These are phyloP conservation scores for Athripsodes cinereus DNA, from an alignment of 2,888 invertebrate genomes.

Conservation along the genomic window DNA sequence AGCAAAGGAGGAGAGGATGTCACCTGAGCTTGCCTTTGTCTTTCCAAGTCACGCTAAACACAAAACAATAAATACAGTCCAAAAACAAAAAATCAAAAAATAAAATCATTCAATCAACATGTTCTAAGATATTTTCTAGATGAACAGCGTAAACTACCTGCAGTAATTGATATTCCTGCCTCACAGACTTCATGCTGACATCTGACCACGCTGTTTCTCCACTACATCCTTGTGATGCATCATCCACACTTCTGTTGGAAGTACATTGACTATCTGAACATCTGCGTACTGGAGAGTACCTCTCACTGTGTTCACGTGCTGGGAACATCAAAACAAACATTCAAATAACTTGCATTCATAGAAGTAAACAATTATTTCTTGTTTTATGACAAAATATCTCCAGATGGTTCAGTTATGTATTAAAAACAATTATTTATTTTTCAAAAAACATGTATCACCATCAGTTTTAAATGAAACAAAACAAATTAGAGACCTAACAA, in stretches of 20 bases:
- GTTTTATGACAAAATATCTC: too few species aligned
- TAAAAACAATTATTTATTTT: too few species aligned
- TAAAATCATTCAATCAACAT: not conserved
- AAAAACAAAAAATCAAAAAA: not conserved
- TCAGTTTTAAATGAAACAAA: too few species aligned
- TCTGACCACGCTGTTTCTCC: constrained; percentile 44
- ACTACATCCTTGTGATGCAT: constrained; percentile 28
- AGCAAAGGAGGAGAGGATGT: constrained; percentile 40
- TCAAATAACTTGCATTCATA: too few species aligned
- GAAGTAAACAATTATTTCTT: too few species aligned
- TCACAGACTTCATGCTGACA: constrained; percentile 53
- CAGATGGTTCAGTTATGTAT: too few species aligned
- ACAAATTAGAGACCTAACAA: too few species aligned
- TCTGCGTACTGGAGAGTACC: constrained; percentile 86
- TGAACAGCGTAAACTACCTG: too few species aligned
- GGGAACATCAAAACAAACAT: too few species aligned
- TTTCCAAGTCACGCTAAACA: constrained; percentile 44
- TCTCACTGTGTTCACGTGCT: constrained; percentile 62
- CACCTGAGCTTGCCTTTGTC: constrained; percentile 38
- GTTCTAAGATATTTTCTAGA: too few species aligned
- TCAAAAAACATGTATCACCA: too few species aligned
- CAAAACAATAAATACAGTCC: too few species aligned
- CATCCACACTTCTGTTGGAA: constrained; percentile 33
- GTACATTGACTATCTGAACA: constrained; percentile 70
- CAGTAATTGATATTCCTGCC: constrained; percentile 74